Conservation (phyloP, 1,140 invertebrate genomes). For the Drosophila pandora region DNA sequence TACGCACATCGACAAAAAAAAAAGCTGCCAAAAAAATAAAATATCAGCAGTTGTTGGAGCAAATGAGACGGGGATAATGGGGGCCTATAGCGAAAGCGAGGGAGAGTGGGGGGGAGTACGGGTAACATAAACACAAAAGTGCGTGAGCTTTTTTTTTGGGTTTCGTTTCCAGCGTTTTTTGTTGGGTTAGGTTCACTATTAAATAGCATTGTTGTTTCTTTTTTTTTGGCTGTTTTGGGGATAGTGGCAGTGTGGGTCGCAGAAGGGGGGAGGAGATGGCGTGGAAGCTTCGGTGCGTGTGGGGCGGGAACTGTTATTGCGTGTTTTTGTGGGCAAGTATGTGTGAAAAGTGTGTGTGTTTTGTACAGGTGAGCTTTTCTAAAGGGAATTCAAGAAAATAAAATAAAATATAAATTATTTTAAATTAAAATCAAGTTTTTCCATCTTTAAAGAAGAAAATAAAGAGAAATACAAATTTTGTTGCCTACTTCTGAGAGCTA, state of each 20-base stretch:
- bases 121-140: slow-evolving; percentile 47
- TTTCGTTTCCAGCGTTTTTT: slow-evolving; percentile 67
- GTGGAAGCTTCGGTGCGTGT: slow-evolving; percentile 48
- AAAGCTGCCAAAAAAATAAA: slow-evolving; percentile 58
- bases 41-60: slow-evolving; percentile 44
- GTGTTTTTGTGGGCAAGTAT: slow-evolving; percentile 16
- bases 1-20: slow-evolving; percentile 30
- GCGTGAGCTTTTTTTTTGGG: slow-evolving; percentile 56
- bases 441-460: not conserved
- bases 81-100: slow-evolving; percentile 7
- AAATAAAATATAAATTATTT: not conserved
- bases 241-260: not conserved
- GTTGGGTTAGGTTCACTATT: slow-evolving; percentile 79
- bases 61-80: slow-evolving; percentile 20
- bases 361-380: not conserved
- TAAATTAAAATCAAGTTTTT: not conserved
- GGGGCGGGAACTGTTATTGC: slow-evolving; percentile 60
- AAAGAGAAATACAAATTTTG: not conserved
- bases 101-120: slow-evolving; percentile 12
- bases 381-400: not conserved
- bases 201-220: slow-evolving; percentile 23
- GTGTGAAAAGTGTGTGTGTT: slow-evolving; percentile 10
- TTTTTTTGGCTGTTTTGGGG: slow-evolving; percentile 14
- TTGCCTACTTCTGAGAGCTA: slow-evolving; percentile 7
- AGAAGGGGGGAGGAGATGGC: not conserved